Evolutionary conservation across 2,113 vertebrate species (phyloP), one percentile per base, ranked within the genome.

Genomic region (Toxotes chatareus): DNA sequence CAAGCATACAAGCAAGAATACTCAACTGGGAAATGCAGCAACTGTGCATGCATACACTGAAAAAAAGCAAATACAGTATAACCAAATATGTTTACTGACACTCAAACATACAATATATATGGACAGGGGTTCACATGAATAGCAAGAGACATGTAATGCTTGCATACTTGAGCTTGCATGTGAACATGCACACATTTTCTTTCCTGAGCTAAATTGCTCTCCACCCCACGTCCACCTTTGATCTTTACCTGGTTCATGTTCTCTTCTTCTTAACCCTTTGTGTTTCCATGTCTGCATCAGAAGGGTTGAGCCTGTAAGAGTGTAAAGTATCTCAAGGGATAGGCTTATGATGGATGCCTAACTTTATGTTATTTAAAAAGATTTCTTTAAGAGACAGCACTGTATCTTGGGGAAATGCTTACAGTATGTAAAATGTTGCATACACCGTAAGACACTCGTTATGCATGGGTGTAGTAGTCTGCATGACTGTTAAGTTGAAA

Each of bases 401-500:
- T 65, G 13, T 40, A 1, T 62, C 76, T 62, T 72, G 27, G 49
- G 23, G 38, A 38, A 73, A 47, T 76, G 80, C 63, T 67, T 27
- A 14, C 1, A 31, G 53, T 53, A 23, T 80, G 66, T 49, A 31
- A 74, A 8, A 34, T 49, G 42, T 53, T 76, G 85, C 86, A 90
- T 80, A 85, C 10, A 31, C 55, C 0, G 27, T 57, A 1, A 32
- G 32, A 53, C 1, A 1, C 12, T 57, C 56, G 55, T 40, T 27
- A 63, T 76, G 59, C 4, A 17, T 65, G 38, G 53, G 47, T 75
- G 36, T 57, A 13, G 17, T 36, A 0, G 14, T 70, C 49, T 83
- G 86, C 87, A 87, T 89, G 80, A 76, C 55, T 40, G 42, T 44
- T 56, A 1, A 4, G 44, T 17, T 21, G 19, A 75, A 51, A 65